Percentiles rank a stretch among this genome's conserved stretches.
Conservation (phyloP, 2,888 invertebrate species). For the Cephalotes varians region DNA sequence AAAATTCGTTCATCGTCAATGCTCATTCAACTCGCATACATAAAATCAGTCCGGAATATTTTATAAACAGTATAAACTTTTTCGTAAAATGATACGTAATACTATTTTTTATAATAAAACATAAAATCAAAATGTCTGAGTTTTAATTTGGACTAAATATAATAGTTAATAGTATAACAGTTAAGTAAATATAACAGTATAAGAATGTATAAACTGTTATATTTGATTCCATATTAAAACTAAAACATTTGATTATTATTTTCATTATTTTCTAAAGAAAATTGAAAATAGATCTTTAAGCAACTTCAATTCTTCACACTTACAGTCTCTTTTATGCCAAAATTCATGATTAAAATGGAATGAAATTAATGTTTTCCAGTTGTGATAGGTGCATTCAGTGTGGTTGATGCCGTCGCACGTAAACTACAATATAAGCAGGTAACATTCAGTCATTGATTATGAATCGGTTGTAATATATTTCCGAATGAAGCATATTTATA, state of each 20-base stretch:
- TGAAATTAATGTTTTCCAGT: neutral
- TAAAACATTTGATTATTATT: no score
- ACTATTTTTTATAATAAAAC: neutral
- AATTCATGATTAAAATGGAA: conserved; percentile 3
- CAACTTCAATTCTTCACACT: neutral
- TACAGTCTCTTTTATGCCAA: no score
- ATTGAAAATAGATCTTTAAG: neutral
- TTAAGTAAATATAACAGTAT: no score
- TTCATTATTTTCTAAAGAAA: neutral
- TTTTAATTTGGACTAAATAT: neutral
- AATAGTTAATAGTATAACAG: neutral
- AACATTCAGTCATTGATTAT: conserved; percentile 52
- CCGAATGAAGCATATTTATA: conserved; percentile 60
- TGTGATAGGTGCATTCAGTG: conserved; percentile 1
- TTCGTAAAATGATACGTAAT: neutral
- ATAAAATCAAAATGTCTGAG: neutral
- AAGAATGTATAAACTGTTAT: no score
- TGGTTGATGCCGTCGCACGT: neutral
- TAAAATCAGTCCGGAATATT: neutral
- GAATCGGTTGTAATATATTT: conserved; percentile 57
- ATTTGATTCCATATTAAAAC: no score
- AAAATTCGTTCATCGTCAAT: neutral
- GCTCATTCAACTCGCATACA: neutral
- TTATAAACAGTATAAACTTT: neutral
- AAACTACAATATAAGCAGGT: conserved; percentile 25